Base-by-base conservation (phyloP, 2,888 invertebrate species). In the Cyclophora punctaria region DNA sequence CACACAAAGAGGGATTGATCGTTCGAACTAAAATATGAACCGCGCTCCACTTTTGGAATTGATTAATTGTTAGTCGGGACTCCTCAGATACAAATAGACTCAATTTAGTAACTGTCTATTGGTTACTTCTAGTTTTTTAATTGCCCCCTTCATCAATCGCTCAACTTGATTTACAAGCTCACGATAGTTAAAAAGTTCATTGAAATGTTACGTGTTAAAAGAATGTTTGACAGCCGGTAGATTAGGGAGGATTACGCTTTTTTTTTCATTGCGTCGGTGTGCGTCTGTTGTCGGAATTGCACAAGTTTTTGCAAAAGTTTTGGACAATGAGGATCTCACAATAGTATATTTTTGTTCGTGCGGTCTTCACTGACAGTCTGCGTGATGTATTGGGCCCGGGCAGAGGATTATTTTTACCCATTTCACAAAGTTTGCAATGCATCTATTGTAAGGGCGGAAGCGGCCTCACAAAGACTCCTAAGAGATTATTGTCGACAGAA, bases 391-490 rank as follows among this genome's bases (percentile, higher is more conserved):
- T 87, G 83, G 80, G 69, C 75, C 71, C 63, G 73, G 77, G 75
- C 70, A 73, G 79, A 77, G 83, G 86, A 86, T 87, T 88, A 88
- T 87, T 86, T 87, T 85, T 86, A 80, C 85, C 85, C 83, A 82
- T 87, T 86, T 85, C 83, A 84, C 82, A 66, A 86, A 85, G 83
- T 87, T 87, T 80, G 84, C 88, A 83, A 59, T 83, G 84, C 84
- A 78, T 74, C 86, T 79, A 84, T 87, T 87, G 86, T 88, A 64
- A 59, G 62, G 67, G 64, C 86, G 88, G 88, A 88, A 87, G 85
- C 86, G 86, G 85, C 78, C 60, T 67, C 59, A 80, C 82, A 87
- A 87, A 85, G 83, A 73, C 66, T 63, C 71, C 69, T 20, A 64
- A 71, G 72, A 77, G 83, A 83, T 83, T 81, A 81, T 80, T 81